These are phyloP conservation scores for Drosophila infuscata DNA, from an alignment of 2,888 invertebrate genomes.

Conservation along the genomic window DNA sequence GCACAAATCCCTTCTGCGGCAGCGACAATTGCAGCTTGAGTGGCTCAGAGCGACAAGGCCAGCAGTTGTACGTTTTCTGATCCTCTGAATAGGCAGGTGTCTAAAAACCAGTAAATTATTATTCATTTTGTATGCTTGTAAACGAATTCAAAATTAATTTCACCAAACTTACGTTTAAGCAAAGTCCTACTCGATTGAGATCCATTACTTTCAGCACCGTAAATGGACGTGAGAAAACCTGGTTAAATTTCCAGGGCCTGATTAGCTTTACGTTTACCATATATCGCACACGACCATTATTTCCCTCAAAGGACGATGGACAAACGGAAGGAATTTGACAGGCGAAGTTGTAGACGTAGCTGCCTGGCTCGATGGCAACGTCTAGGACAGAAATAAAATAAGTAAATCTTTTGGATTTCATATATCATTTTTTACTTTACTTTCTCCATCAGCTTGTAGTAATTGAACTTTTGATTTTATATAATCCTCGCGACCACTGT, in stretches of 20 bases:
- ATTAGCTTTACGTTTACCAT: conserved; percentile 89
- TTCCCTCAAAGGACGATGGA: conserved; percentile 86
- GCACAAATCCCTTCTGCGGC: conserved; percentile 82
- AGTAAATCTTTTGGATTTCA: background rate
- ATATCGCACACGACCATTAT: conserved; percentile 86
- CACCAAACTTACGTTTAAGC: conserved; percentile 56
- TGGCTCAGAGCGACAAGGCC: conserved; percentile 76
- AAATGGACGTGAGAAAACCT: conserved; percentile 88
- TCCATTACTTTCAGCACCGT: conserved; percentile 92
- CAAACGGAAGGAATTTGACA: conserved; percentile 85
- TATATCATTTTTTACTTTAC: background rate
- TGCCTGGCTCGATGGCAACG: conserved; percentile 84
- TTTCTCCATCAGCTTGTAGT: conserved; percentile 20
- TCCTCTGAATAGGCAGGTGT: conserved; percentile 69
- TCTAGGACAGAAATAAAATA: conserved; percentile 18
- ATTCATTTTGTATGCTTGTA: background rate
- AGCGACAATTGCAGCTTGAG: conserved; percentile 72
- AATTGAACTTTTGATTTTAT: conserved; percentile 54
- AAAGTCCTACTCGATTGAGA: conserved; percentile 84
- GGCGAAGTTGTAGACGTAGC: conserved; percentile 85
- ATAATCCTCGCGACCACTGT: conserved; percentile 60
- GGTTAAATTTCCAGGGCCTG: conserved; percentile 93
- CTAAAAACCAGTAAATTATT: conserved; percentile 38
- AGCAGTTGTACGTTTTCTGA: conserved; percentile 76
- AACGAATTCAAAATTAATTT: background rate